These are phyloP conservation scores for Triplophysa yarkandensis DNA, from an alignment of 2,797 vertebrate genomes.

Conservation along the genomic window DNA sequence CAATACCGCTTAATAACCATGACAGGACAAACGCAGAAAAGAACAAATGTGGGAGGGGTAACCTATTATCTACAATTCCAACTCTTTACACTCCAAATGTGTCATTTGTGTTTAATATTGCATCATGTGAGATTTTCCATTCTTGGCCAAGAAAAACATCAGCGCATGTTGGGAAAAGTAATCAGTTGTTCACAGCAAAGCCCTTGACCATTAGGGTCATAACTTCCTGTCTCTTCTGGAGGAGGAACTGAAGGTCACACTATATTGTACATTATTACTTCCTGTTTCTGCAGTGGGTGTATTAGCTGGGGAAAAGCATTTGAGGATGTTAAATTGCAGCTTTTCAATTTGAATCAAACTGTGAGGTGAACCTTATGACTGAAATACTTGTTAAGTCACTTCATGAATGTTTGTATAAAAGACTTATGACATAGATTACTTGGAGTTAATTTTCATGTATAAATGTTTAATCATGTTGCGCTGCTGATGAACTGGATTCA, in stretches of 20 bases:
- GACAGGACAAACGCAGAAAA: slow-evolving; percentile 33
- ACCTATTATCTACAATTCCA: slow-evolving; percentile 13
- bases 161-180: slow-evolving; percentile 17
- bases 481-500: slow-evolving; percentile 5
- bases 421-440: neutral
- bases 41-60: neutral
- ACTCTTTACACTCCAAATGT: neutral
- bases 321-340: slow-evolving; percentile 32
- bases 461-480: neutral
- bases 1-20: slow-evolving; percentile 31
- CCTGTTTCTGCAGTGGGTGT: slow-evolving; percentile 45
- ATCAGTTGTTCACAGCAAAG: slow-evolving; percentile 33
- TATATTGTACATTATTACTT: slow-evolving; percentile 52
- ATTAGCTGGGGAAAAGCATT: slow-evolving; percentile 40
- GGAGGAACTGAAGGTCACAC: slow-evolving; percentile 43
- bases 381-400: neutral
- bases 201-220: slow-evolving; percentile 42
- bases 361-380: neutral
- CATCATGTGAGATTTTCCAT: slow-evolving; percentile 3
- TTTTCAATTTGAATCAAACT: slow-evolving; percentile 32
- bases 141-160: slow-evolving; percentile 1
- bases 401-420: neutral
- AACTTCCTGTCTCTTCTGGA: slow-evolving; percentile 52
- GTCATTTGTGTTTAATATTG: neutral
- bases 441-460: neutral